A percentile compares a stretch with the other conserved stretches of the same genome.
These are phyloP conservation scores for Phymanthus crucifer DNA, from an alignment of 92 coral and sea anemone genomes.

Conservation along the genomic window DNA sequence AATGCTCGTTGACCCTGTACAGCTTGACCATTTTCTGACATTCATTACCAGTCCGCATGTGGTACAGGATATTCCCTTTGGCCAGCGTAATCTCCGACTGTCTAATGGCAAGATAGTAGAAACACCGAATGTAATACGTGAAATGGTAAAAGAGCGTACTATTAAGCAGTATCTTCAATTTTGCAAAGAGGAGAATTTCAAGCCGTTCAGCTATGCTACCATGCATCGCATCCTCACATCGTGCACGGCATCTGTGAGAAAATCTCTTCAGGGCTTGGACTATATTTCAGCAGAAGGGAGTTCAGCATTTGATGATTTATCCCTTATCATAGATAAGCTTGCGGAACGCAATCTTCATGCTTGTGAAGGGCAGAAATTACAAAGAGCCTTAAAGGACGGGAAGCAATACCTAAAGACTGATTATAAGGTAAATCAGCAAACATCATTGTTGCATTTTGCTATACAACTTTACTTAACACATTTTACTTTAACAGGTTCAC, in stretches of 20 bases:
- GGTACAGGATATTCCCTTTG: too few relatives aligned
- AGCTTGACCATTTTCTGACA: conserved; percentile 39
- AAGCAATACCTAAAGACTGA: conserved; percentile 12
- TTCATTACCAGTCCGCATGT: conserved; percentile 44
- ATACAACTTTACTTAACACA: not conserved
- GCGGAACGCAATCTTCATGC: conserved; percentile 23
- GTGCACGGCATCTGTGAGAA: conserved; percentile 43
- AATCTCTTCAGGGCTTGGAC: conserved; percentile 41
- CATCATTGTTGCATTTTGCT: not conserved
- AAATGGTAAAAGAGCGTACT: conserved; percentile 30
- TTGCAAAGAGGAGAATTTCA: conserved; percentile 24
- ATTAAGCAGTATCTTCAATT: conserved; percentile 24
- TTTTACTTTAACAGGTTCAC: conserved; percentile 37
- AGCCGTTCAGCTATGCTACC: conserved; percentile 34
- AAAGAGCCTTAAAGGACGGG: conserved; percentile 24
- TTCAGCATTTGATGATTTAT: conserved; percentile 38
- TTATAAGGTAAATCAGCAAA: not conserved
- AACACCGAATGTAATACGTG: conserved; percentile 38
- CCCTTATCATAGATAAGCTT: conserved; percentile 21
- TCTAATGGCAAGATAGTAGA: conserved; percentile 21
- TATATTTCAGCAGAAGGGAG: conserved; percentile 39
- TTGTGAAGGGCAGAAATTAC: conserved; percentile 13
- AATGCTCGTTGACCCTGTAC: conserved; percentile 25
- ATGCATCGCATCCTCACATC: conserved; percentile 31
- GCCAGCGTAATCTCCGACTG: conserved; percentile 13